Evolutionary conservation across 2,113 vertebrate genomes (phyloP).

Genomic region (Helogale parvula): DNA sequence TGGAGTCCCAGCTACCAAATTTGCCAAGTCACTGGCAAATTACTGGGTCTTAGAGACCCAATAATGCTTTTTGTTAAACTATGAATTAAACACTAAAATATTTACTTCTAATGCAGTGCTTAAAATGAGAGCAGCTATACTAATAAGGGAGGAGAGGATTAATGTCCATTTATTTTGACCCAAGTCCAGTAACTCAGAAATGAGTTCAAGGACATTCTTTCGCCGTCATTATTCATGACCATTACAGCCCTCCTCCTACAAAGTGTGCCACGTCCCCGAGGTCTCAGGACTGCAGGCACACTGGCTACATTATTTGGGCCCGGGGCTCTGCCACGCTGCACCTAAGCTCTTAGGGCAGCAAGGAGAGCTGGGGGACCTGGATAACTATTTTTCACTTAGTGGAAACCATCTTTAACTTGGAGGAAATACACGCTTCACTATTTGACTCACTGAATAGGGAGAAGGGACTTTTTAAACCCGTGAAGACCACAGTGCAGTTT

Average conservation of each 20-base stretch:
- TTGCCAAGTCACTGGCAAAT: background rate
- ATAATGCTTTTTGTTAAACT: background rate
- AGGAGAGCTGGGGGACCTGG: background rate
- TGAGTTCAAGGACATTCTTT: background rate
- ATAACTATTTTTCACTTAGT: background rate
- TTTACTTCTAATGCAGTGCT: background rate
- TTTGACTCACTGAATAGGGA: constrained; percentile 36
- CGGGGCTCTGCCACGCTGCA: background rate
- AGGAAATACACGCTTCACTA: background rate
- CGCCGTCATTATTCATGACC: background rate
- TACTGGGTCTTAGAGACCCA: background rate
- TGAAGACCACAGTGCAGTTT: background rate
- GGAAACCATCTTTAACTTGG: background rate
- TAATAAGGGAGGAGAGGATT: background rate
- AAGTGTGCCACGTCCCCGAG: background rate
- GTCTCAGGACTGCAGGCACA: background rate
- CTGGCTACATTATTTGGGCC: background rate
- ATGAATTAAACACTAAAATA: constrained; percentile 11
- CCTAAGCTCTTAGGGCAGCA: background rate
- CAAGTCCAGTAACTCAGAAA: background rate
- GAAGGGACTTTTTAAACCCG: background rate
- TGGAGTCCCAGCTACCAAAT: background rate
- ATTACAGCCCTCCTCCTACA: background rate
- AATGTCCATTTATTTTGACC: background rate
- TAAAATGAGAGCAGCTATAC: background rate